Base-by-base conservation (phyloP, 1,140 invertebrate species). In the Physella acuta region DNA sequence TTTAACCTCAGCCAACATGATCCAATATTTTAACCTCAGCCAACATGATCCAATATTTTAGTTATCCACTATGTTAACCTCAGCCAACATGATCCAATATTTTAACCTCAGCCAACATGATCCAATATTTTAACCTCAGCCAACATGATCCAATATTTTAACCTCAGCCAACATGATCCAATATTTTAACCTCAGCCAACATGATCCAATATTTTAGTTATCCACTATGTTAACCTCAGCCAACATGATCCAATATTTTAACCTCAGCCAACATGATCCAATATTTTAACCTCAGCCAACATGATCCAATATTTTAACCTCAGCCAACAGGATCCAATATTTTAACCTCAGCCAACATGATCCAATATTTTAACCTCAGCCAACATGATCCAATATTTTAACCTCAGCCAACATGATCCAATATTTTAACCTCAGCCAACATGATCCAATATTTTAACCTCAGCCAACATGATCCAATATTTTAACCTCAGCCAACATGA, bases 221-320 rank as follows among this genome's bases (percentile, higher is more conserved):
- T n/a, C n/a, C n/a, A n/a, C n/a, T n/a, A n/a, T n/a, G n/a, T n/a
- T n/a, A n/a, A n/a, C n/a, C 84, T 56, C 69, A 92, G 91, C 90
- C 72, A 87, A 88, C 28, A 93, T 94, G 88, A 89, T 94, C 1
- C 89, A 92, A 37, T n/a, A n/a, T n/a, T n/a, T n/a, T n/a, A n/a
- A n/a, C n/a, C 84, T 56, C 69, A 92, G 91, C 90, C 72, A 87
- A 88, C 28, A 93, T 94, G 88, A 89, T 94, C 1, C 89, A 92
- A 37, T n/a, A n/a, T n/a, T n/a, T n/a, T n/a, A n/a, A n/a, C n/a
- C 84, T 56, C 69, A 92, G 91, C 90, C 72, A 87, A 88, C 28
- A 93, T 94, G 88, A 89, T 94, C 1, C 89, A 92, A 37, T n/a
- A n/a, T n/a, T n/a, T n/a, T n/a, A n/a, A n/a, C n/a, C 84, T 56